These are phyloP conservation scores for Laspeyria flexula DNA, from an alignment of 2,888 invertebrate genomes.

Conservation along the genomic window DNA sequence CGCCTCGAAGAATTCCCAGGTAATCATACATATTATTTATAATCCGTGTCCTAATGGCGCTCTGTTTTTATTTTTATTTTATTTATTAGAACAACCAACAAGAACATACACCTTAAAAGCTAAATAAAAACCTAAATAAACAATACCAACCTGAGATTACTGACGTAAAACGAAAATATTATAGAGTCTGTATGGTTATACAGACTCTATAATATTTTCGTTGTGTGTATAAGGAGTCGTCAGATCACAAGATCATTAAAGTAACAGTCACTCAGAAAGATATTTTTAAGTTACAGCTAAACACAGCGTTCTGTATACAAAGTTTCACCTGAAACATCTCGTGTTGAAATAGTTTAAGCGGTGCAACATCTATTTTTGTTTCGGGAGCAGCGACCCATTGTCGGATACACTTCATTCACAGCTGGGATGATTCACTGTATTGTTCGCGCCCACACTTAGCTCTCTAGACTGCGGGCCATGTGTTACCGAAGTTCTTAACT, in stretches of 20 bases:
- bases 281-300: slow-evolving; percentile 37
- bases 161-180: no score
- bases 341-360: slow-evolving; percentile 57
- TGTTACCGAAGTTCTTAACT: slow-evolving; percentile 50
- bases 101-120: no score
- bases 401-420: slow-evolving; percentile 71
- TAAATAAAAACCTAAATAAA: no score
- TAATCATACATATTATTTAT: slow-evolving; percentile 10
- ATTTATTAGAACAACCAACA: no score
- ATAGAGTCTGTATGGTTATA: neutral
- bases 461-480: slow-evolving; percentile 52
- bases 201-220: slow-evolving; percentile 17
- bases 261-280: slow-evolving; percentile 23
- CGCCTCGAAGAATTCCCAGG: slow-evolving; percentile 15
- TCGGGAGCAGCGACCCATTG: slow-evolving; percentile 72
- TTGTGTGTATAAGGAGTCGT: slow-evolving; percentile 15
- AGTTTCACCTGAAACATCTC: slow-evolving; percentile 53
- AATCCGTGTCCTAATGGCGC: slow-evolving; percentile 1
- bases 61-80: neutral
- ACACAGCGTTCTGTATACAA: slow-evolving; percentile 33
- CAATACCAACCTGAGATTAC: no score
- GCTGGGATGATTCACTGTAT: slow-evolving; percentile 73
- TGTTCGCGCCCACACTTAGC: slow-evolving; percentile 68
- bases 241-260: slow-evolving; percentile 26
- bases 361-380: slow-evolving; percentile 69